Conservation (phyloP, 2,113 vertebrate genomes). For the Phylloscopus whistleri region DNA sequence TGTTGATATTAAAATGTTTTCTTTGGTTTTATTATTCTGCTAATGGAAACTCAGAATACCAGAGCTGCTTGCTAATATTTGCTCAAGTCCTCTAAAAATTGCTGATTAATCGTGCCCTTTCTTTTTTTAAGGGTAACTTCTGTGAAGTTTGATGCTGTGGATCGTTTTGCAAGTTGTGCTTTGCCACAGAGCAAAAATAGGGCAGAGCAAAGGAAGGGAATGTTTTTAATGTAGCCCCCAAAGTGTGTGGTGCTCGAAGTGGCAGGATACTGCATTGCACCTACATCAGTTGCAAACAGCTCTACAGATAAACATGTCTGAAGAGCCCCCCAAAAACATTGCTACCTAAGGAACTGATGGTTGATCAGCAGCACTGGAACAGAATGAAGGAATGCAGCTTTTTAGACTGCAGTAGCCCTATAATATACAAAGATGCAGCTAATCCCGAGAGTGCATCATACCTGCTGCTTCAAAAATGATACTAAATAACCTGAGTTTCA, state of each 20-base stretch:
- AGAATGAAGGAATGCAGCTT: background rate
- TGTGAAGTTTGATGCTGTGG: constrained; percentile 29
- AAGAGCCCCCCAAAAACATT: background rate
- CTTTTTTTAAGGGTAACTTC: constrained; percentile 23
- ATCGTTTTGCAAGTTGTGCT: constrained; percentile 10
- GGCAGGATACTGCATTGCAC: constrained; percentile 69
- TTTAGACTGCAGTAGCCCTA: background rate
- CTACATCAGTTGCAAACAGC: background rate
- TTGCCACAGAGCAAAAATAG: constrained; percentile 52
- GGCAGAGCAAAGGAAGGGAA: background rate
- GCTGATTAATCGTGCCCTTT: constrained; percentile 5
- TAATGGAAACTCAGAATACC: background rate
- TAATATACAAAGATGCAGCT: background rate
- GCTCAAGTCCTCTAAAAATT: constrained; percentile 12
- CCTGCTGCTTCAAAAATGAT: constrained; percentile 1
- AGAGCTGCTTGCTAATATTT: constrained; percentile 7
- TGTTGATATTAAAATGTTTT: constrained; percentile 3
- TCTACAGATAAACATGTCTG: background rate
- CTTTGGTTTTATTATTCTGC: background rate
- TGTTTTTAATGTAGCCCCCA: background rate
- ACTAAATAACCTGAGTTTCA: background rate
- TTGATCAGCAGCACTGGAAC: background rate
- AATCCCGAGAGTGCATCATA: background rate
- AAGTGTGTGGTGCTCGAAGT: constrained; percentile 25
- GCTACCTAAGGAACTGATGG: background rate